Percentiles rank a stretch among this genome's conserved stretches.
Conservation (phyloP, 2,888 invertebrate species). For the Notocelia uddmanniana region DNA sequence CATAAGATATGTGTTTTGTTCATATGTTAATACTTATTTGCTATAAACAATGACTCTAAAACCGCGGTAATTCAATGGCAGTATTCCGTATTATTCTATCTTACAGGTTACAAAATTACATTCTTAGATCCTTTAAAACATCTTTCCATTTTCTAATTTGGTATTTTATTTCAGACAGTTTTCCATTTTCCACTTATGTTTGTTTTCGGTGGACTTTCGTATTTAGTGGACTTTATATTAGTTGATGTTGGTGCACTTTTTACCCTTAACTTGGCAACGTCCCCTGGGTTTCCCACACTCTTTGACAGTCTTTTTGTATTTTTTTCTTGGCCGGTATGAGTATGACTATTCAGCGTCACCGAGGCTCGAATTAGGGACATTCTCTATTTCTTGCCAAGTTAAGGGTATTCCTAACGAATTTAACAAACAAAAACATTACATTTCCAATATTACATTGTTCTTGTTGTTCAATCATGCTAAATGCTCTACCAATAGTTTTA, state of each 20-base stretch:
- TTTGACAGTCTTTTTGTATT: too few species aligned
- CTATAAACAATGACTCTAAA: slow-evolving; percentile 31
- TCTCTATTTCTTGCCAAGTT: too few species aligned
- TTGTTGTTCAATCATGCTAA: not conserved
- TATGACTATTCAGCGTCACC: too few species aligned
- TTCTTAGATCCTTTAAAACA: slow-evolving; percentile 15
- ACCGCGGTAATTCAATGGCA: slow-evolving; percentile 40
- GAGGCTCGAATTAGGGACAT: too few species aligned
- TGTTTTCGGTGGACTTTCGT: not conserved
- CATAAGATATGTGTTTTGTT: slow-evolving; percentile 39
- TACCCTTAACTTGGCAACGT: too few species aligned
- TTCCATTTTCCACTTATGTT: not conserved
- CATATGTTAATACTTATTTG: slow-evolving; percentile 27
- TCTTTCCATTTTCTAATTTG: too few species aligned
- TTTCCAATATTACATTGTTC: not conserved
- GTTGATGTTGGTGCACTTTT: not conserved
- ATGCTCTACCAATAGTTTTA: not conserved
- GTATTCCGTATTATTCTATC: slow-evolving; percentile 31
- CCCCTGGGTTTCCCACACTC: too few species aligned
- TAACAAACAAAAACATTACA: not conserved
- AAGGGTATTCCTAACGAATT: not conserved
- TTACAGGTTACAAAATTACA: slow-evolving; percentile 4
- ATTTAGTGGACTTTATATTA: not conserved
- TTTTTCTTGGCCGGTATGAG: too few species aligned
- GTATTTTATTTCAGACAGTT: not conserved